phyloP scores from a whole-genome alignment of 2,113 vertebrate genomes.

The Rhinopithecus roxellana region DNA sequence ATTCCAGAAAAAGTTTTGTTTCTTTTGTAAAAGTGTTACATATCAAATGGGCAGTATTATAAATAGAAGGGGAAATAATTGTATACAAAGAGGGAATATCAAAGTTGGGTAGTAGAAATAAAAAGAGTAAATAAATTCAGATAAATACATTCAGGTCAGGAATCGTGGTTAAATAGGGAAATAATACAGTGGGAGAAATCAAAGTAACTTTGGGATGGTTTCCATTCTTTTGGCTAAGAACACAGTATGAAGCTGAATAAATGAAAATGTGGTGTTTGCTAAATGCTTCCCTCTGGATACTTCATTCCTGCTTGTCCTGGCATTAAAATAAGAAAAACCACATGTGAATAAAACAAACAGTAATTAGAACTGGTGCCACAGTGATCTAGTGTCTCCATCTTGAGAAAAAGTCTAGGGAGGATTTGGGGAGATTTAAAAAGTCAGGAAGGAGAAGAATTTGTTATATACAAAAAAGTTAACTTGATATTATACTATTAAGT shows the following conservation, averaged over 20 bases:
- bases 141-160: background rate
- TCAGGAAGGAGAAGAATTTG: background rate
- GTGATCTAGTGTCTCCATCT: background rate
- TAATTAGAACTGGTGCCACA: background rate
- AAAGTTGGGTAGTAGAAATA: background rate
- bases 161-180: background rate
- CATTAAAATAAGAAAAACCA: slow-evolving; percentile 2
- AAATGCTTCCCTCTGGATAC: background rate
- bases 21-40: background rate
- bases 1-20: slow-evolving; percentile 3
- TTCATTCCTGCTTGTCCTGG: background rate
- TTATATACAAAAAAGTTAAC: background rate
- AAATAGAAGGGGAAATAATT: background rate
- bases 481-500: background rate
- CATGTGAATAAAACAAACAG: background rate
- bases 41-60: background rate
- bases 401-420: background rate
- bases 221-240: background rate
- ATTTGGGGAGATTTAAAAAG: background rate
- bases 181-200: background rate
- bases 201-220: background rate
- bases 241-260: background rate
- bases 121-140: background rate
- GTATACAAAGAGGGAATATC: background rate
- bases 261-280: background rate